These are phyloP conservation scores for Parotia lawesii DNA, from an alignment of 2,113 vertebrate genomes.

Conservation along the genomic window DNA sequence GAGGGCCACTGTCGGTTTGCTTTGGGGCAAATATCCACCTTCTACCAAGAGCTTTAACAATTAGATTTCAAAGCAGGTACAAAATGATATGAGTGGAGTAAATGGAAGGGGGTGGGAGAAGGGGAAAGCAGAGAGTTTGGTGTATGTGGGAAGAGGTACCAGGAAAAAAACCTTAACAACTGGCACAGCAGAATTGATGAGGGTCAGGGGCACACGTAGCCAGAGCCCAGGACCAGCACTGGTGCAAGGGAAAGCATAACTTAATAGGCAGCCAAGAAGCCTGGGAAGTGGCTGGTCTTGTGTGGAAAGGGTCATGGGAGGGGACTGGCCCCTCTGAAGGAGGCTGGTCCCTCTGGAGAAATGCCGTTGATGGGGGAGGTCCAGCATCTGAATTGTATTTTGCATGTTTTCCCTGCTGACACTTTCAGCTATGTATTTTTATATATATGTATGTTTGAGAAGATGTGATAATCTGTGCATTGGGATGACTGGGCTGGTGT, in stretches of 20 bases:
- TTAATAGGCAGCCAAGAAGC: neutral
- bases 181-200: neutral
- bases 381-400: neutral
- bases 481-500: constrained; percentile 49
- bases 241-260: neutral
- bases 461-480: constrained; percentile 16
- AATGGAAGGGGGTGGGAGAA: neutral
- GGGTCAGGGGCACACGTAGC: fast-evolving
- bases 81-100: neutral
- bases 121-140: neutral
- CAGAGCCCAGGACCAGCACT: neutral
- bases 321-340: neutral
- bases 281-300: neutral
- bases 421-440: neutral
- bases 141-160: neutral
- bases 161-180: neutral
- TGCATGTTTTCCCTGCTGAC: neutral
- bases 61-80: neutral
- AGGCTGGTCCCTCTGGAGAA: neutral
- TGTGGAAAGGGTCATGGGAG: neutral
- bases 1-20: neutral
- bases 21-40: constrained; percentile 29
- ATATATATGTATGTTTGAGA: neutral
- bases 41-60: neutral
- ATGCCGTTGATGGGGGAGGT: neutral